Evolutionary conservation across 2,888 invertebrate genomes (phyloP).

Genomic region (Pyrrhia umbra): DNA sequence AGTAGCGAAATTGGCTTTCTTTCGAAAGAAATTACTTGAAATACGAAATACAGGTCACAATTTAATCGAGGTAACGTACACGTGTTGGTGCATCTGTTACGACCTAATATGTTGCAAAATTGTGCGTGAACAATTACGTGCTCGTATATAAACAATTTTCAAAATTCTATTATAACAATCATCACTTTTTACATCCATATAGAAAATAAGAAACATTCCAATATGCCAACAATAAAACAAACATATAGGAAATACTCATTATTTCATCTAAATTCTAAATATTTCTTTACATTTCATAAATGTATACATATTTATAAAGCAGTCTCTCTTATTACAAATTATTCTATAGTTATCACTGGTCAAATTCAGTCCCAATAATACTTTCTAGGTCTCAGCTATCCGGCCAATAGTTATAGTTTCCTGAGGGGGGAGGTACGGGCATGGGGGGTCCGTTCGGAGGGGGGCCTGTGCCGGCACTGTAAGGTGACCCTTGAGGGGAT

Average conservation of each 20-base stretch:
- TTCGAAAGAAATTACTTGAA: neutral
- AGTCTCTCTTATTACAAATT: constrained; percentile 73
- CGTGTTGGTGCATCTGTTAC: constrained; percentile 2
- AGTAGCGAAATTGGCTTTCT: neutral
- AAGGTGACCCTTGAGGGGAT: constrained; percentile 85
- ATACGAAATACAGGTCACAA: constrained; percentile 8
- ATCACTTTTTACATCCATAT: constrained; percentile 2
- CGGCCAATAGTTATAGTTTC: constrained; percentile 87
- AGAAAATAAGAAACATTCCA: neutral
- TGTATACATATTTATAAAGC: constrained; percentile 77
- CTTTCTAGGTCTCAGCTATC: constrained; percentile 84
- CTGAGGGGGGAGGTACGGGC: constrained; percentile 83
- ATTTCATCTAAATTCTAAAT: constrained; percentile 61
- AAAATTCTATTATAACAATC: constrained; percentile 13
- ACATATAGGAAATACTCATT: constrained; percentile 51
- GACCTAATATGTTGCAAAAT: constrained; percentile 10
- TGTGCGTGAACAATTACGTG: constrained; percentile 20
- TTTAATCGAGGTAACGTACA: constrained; percentile 23
- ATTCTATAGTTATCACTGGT: constrained; percentile 66
- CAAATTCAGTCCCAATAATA: constrained; percentile 67
- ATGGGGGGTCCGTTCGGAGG: constrained; percentile 78
- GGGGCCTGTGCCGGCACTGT: constrained; percentile 75
- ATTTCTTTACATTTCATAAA: constrained; percentile 83
- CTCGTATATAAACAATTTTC: constrained; percentile 10
- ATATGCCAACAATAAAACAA: constrained; percentile 47